Conservation (phyloP, 2,888 invertebrate species). For the Drosophila nr. perissopoda region DNA sequence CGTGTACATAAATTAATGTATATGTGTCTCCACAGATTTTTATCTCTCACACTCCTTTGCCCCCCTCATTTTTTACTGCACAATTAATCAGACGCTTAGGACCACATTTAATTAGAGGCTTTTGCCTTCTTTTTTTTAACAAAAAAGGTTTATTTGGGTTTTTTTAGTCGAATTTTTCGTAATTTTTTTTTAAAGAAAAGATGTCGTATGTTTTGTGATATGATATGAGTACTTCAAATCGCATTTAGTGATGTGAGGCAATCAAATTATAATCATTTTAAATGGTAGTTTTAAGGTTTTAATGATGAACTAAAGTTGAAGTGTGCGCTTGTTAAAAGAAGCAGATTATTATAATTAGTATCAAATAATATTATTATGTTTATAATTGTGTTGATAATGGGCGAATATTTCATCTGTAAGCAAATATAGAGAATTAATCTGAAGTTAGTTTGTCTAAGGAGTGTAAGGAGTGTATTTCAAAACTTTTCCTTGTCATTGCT, state of each 20-base stretch:
- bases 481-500: neutral
- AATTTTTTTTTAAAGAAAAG: neutral
- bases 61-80: conserved; percentile 55
- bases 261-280: neutral
- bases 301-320: neutral
- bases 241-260: conserved; percentile 1
- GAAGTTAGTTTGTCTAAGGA: too few species aligned
- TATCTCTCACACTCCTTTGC: conserved; percentile 16
- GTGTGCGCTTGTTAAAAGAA: neutral
- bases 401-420: neutral
- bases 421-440: neutral
- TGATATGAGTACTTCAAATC: conserved; percentile 12
- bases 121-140: conserved; percentile 26
- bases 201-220: conserved; percentile 7
- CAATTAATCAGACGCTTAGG: conserved; percentile 73
- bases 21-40: conserved; percentile 55
- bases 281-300: neutral
- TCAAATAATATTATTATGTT: neutral
- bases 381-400: neutral
- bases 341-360: neutral
- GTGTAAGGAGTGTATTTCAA: neutral
- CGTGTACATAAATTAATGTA: conserved; percentile 45
- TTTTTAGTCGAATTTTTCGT: neutral
- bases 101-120: conserved; percentile 72
- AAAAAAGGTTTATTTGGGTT: conserved; percentile 11